phyloP scores from a whole-genome alignment of 2,888 invertebrate genomes.

The Xanthia icteritia region DNA sequence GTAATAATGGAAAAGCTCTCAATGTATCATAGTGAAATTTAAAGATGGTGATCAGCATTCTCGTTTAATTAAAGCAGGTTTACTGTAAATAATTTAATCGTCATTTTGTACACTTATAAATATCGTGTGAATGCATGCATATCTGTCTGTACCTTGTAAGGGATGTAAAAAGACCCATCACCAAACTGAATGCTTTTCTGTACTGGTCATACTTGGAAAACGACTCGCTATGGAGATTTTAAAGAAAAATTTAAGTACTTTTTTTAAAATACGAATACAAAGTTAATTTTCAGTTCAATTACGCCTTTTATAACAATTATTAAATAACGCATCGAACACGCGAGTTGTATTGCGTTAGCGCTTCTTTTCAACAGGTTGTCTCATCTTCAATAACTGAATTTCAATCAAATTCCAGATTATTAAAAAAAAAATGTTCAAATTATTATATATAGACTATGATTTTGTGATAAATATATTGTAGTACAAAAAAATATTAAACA shows the following conservation, averaged over 20 bases:
- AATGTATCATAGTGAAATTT: neutral
- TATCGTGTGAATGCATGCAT: conserved; percentile 1
- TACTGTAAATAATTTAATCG: neutral
- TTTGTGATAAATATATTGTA: conserved; percentile 28
- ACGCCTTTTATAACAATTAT: neutral
- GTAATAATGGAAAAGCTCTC: neutral
- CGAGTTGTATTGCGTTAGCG: neutral
- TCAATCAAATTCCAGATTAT: no score
- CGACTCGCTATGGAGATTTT: neutral
- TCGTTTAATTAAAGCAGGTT: neutral
- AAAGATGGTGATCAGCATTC: neutral
- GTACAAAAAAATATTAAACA: conserved; percentile 28
- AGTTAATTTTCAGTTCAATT: neutral
- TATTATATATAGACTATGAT: neutral
- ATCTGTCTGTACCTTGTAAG: neutral
- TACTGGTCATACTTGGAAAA: neutral
- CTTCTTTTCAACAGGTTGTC: neutral
- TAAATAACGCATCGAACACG: neutral
- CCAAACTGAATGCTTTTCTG: neutral
- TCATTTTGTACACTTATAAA: neutral
- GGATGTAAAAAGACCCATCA: neutral
- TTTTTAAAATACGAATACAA: no score
- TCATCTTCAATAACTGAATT: neutral
- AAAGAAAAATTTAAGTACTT: neutral
- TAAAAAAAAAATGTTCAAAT: neutral